Conservation (phyloP, 2,888 invertebrate species). For the Cataglyphis albicans region DNA sequence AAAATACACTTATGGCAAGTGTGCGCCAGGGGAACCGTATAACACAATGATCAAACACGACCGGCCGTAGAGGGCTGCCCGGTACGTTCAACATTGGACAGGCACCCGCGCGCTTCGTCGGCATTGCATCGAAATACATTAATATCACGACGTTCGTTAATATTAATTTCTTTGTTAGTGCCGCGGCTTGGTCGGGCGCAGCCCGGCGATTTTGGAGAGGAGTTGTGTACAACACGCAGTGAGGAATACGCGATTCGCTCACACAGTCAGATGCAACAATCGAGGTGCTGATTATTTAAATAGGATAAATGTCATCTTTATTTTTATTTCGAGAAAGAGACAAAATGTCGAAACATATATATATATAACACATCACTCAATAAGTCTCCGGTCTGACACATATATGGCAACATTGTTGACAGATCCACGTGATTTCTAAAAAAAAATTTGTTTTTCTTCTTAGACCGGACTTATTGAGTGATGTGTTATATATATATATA, state of each 20-base stretch:
- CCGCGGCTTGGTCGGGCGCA: conserved; percentile 31
- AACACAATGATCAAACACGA: conserved; percentile 83
- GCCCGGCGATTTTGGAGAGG: conserved; percentile 32
- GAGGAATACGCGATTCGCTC: conserved; percentile 17
- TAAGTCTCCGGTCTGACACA: too few relatives aligned
- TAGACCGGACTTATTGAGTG: too few relatives aligned
- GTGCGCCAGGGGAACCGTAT: conserved; percentile 82
- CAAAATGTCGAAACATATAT: neutral
- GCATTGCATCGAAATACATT: conserved; percentile 72
- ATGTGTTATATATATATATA: too few relatives aligned
- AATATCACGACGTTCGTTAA: conserved; percentile 63
- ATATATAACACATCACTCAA: too few relatives aligned
- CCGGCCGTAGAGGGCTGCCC: conserved; percentile 64
- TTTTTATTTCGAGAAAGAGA: conserved; percentile 26
- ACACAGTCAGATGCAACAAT: conserved; percentile 28
- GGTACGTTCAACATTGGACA: conserved; percentile 67
- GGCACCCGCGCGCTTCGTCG: conserved; percentile 60
- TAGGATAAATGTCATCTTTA: conserved; percentile 23
- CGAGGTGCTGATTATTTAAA: conserved; percentile 38
- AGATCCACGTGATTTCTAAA: too few relatives aligned
- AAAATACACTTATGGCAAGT: conserved; percentile 83
- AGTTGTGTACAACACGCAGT: conserved; percentile 1
- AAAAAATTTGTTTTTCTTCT: too few relatives aligned
- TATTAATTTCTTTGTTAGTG: conserved; percentile 53
- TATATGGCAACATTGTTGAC: too few relatives aligned